phyloP scores from a whole-genome alignment of 2,113 vertebrate genomes.

The Ceyx cyanopectus region DNA sequence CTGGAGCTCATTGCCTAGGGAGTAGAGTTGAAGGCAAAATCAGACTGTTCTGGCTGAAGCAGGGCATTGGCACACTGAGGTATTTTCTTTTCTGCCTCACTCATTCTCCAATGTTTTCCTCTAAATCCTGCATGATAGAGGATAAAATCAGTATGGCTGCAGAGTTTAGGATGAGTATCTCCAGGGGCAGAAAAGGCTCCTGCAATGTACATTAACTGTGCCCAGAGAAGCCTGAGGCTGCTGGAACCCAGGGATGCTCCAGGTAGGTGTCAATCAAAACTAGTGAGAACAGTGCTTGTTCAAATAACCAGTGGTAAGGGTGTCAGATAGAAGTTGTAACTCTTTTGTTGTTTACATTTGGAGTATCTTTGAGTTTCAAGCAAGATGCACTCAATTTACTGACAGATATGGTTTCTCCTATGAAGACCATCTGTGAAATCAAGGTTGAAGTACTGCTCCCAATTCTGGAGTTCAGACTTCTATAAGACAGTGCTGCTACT shows the following conservation, averaged over 20 bases:
- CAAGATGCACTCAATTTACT: neutral
- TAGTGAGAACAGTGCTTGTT: neutral
- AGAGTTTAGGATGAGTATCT: neutral
- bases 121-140: neutral
- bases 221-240: neutral
- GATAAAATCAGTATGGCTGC: neutral
- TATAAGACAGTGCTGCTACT: neutral
- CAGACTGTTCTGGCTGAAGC: neutral
- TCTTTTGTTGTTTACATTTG: neutral
- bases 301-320: accelerated
- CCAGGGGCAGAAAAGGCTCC: neutral
- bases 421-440: neutral
- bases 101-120: neutral
- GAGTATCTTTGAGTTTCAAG: neutral
- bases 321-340: neutral
- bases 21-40: neutral
- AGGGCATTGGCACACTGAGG: too few species aligned
- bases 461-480: neutral
- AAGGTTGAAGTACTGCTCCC: neutral
- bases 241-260: neutral
- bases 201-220: neutral
- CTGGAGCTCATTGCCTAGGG: neutral
- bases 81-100: neutral
- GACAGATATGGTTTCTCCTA: neutral
- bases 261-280: neutral